Evolutionary conservation across 2,888 invertebrate genomes (phyloP).

Genomic region (Limnephilus auricula): DNA sequence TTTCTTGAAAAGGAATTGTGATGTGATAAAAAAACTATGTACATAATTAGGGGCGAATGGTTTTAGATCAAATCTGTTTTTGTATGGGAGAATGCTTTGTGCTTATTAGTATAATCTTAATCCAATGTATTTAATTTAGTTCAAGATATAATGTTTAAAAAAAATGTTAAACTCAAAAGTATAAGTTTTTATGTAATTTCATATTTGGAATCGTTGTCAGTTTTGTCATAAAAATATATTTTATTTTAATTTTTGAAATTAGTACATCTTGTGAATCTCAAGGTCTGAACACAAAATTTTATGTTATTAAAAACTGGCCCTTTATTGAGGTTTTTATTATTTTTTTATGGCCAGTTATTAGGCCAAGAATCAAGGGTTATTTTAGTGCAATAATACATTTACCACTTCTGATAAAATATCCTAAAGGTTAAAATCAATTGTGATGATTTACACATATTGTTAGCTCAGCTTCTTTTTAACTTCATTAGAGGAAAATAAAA

Average conservation of each 20-base stretch:
- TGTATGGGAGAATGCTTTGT: neutral
- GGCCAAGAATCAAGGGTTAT: neutral
- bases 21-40: slow-evolving; percentile 12
- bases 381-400: neutral
- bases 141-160: neutral
- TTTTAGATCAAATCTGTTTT: neutral
- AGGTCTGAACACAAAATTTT: too few species aligned
- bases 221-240: too few species aligned
- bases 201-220: too few species aligned
- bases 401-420: too few species aligned
- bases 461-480: neutral
- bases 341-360: neutral
- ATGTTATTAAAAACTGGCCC: neutral
- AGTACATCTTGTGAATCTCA: too few species aligned
- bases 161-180: neutral
- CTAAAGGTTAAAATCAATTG: too few species aligned
- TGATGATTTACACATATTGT: neutral
- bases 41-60: neutral
- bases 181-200: neutral
- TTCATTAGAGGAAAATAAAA: neutral
- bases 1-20: slow-evolving; percentile 37
- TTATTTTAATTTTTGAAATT: too few species aligned
- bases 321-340: neutral
- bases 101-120: neutral
- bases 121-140: neutral